Base-by-base conservation (phyloP, 2,888 invertebrate species). In the Acrobasis suavella region DNA sequence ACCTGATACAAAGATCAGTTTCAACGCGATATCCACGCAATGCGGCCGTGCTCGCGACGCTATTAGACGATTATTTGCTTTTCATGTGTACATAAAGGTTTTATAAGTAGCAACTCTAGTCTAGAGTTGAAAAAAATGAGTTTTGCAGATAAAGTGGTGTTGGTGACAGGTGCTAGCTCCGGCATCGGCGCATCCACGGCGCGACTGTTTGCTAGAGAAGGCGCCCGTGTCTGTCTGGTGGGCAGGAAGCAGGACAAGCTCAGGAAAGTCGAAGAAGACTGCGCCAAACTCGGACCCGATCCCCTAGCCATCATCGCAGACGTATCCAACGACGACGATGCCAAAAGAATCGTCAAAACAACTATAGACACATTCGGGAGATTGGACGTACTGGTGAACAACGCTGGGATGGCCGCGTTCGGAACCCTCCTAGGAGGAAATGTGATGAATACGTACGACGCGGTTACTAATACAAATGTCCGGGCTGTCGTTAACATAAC, bases 141-240 rank as follows among this genome's bases (percentile, higher is more conserved):
- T 71, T 75, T 77, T 46, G 62, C 67, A 14, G 62, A 62, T 15
- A 75, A 82, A 75, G 75, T 80, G 0, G 82, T 81, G 0, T 61
- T 86, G 3, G 71, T 86, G 0, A 86, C 83, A 0, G 84, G 86
- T 0, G 76, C 75, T 0, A 83, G 83, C 60, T 78, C 84, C 0
- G 85, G 85, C 10, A 86, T 87, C 14, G 86, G 86, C 2, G 86
- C 83, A 0, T 74, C 75, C 0, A 72, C 77, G 0, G 84, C 85
- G 1, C 65, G 72, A 1, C 58, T 68, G 38, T 83, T 86, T 49
- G 76, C 80, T 10, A 75, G 73, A 60, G 78, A 81, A 68, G 77
- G 79, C 0, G 85, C 85, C 0, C 52, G 69, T 1, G 76, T 86
- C 2, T 74, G 65, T 2, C 71, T 83, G 22, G 71, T 73, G 0